phyloP scores from a whole-genome alignment of 2,113 vertebrate species.

The Anoplopoma fimbria region DNA sequence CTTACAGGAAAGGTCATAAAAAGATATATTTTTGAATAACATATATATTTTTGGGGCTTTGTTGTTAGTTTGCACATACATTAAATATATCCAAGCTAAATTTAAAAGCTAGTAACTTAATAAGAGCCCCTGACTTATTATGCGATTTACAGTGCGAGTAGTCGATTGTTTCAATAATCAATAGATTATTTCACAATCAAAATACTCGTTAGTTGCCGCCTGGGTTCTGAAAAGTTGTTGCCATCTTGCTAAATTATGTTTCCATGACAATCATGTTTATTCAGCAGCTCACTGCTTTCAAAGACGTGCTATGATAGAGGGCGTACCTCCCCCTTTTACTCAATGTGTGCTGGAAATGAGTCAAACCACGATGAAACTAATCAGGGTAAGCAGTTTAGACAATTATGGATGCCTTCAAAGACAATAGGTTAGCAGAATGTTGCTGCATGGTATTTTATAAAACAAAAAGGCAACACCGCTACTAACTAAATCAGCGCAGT shows the following conservation, averaged over 20 bases:
- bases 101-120: too few relatives aligned
- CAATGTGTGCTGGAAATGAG: not conserved
- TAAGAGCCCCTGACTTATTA: too few relatives aligned
- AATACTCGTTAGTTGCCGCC: not conserved
- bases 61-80: too few relatives aligned
- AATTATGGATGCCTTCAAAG: constrained; percentile 4
- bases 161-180: not conserved
- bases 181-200: not conserved
- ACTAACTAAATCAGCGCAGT: not conserved
- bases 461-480: not conserved
- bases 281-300: not conserved
- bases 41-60: not conserved
- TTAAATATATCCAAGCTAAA: not conserved
- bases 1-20: not conserved
- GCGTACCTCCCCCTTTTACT: not conserved
- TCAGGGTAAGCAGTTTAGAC: not conserved
- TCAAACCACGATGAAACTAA: not conserved
- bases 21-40: not conserved
- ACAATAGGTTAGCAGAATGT: not conserved
- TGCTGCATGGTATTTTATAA: not conserved
- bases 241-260: constrained; percentile 13
- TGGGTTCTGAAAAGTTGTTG: not conserved
- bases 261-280: not conserved
- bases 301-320: not conserved
- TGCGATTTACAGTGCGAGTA: too few relatives aligned